phyloP scores from a whole-genome alignment of 2,888 invertebrate genomes.

The Phorcus lineatus region DNA sequence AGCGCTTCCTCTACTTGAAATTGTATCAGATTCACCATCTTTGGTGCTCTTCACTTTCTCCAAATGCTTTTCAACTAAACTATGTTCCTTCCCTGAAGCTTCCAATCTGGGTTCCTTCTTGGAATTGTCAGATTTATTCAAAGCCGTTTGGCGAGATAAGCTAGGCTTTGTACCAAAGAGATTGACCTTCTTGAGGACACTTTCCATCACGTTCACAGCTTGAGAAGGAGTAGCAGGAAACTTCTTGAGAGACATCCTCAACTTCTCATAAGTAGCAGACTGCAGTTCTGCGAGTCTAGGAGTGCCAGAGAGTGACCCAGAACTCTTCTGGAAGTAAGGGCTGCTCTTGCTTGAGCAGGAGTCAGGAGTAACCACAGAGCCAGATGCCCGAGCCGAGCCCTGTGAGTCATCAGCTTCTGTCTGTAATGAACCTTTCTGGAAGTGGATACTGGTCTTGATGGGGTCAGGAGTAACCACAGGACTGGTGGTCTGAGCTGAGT shows the following conservation, averaged over 20 bases:
- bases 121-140: no score
- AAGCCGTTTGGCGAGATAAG: background rate
- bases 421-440: no score
- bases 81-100: no score
- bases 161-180: background rate
- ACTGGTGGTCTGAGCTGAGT: no score
- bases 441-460: background rate
- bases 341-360: background rate
- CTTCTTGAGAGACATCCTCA: background rate
- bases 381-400: background rate
- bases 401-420: conserved; percentile 25
- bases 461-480: no score
- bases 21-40: no score
- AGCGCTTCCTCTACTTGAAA: no score
- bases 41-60: no score
- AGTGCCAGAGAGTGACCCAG: background rate
- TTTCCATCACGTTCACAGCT: background rate
- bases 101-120: no score
- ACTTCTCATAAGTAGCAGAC: background rate
- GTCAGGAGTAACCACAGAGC: no score
- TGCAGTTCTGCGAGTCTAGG: background rate
- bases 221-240: background rate
- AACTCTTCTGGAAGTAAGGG: background rate
- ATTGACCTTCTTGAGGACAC: background rate
- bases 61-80: no score